These are phyloP conservation scores for Campylorhamphus procurvoides DNA, from an alignment of 2,113 vertebrate genomes.

Conservation along the genomic window DNA sequence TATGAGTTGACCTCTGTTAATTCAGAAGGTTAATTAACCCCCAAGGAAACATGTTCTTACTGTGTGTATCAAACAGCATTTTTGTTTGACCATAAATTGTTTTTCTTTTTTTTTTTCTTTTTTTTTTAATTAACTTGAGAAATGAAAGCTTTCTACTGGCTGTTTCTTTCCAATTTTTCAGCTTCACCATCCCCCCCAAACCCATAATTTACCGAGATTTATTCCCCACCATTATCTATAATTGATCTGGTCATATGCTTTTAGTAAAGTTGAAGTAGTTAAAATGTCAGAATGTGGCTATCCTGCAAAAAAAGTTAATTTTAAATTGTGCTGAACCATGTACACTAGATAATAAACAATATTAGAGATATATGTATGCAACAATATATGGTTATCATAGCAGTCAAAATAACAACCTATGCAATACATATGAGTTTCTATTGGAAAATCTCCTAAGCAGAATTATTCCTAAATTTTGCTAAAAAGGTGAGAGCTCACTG, in stretches of 20 bases:
- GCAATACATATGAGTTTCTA: not conserved
- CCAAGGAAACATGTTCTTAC: not conserved
- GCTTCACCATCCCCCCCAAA: not conserved
- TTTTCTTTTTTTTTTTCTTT: not conserved
- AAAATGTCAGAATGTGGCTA: not conserved
- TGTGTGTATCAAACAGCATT: not conserved
- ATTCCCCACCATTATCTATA: not conserved
- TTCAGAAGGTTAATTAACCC: not conserved
- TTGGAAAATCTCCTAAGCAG: not conserved
- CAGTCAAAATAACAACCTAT: not conserved
- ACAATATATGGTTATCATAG: not conserved
- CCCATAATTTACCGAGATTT: not conserved
- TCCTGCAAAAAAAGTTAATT: not conserved
- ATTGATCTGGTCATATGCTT: not conserved
- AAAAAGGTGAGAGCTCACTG: accelerated
- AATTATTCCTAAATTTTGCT: not conserved
- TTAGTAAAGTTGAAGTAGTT: not conserved
- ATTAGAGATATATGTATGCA: not conserved
- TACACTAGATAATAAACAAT: not conserved
- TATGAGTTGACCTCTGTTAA: not conserved
- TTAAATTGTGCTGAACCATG: not conserved
- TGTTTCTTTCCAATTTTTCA: not conserved
- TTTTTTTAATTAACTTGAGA: not conserved
- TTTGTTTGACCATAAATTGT: not conserved
- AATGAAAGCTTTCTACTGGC: not conserved